A percentile compares a stretch with the other conserved stretches of the same genome.
Evolutionary conservation across 2,113 vertebrate species (phyloP).

Genomic region (Leptobrachium leishanense): DNA sequence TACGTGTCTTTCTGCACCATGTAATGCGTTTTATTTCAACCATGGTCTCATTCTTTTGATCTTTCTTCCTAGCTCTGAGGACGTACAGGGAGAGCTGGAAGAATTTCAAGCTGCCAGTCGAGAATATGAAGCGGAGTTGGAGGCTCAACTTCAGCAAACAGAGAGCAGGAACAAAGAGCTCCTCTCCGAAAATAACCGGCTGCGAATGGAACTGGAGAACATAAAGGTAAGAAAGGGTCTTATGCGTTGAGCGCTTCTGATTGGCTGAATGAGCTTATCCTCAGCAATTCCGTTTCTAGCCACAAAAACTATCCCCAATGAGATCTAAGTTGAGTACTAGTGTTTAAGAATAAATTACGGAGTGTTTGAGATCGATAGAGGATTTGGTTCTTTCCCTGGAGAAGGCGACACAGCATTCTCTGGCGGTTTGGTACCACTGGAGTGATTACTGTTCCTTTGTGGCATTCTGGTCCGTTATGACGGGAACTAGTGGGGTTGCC

Average conservation of each 20-base stretch:
- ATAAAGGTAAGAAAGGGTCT: slow-evolving; percentile 73
- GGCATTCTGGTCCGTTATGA: no score
- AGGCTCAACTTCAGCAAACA: slow-evolving; percentile 86
- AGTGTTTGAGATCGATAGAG: no score
- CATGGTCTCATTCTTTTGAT: slow-evolving; percentile 6
- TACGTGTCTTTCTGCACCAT: background rate
- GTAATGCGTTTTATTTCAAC: background rate
- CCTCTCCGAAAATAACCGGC: slow-evolving; percentile 78
- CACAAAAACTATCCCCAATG: no score
- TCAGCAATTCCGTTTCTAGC: no score
- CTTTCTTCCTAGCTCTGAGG: slow-evolving; percentile 74
- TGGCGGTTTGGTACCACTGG: no score
- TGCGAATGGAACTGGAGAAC: slow-evolving; percentile 83
- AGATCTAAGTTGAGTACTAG: no score
- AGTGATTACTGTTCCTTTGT: no score
- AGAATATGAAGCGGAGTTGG: slow-evolving; percentile 94
- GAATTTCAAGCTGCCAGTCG: slow-evolving; percentile 97
- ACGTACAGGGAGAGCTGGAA: slow-evolving; percentile 82
- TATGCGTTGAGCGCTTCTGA: background rate
- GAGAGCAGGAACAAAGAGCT: slow-evolving; percentile 91
- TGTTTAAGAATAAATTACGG: no score
- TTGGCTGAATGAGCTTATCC: no score
- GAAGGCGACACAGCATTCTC: no score
- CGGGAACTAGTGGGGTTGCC: no score
- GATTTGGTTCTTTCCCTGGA: no score